Percentiles rank a stretch among this genome's conserved stretches.
These are phyloP conservation scores for Paragorgia papillata DNA, from an alignment of 92 coral and sea anemone genomes.

Conservation along the genomic window DNA sequence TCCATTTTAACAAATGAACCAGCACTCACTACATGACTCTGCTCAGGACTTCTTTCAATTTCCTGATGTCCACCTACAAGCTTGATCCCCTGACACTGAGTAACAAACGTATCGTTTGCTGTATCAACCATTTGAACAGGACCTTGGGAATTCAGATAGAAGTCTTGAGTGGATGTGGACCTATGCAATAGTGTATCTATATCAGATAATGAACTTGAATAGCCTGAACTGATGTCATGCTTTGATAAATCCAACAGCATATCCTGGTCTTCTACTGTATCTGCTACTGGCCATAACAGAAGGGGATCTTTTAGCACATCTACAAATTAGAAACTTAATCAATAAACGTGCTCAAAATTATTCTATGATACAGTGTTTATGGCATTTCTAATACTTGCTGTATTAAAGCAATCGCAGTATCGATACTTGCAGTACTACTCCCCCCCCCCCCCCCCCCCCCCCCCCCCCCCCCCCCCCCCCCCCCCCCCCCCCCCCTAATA, in stretches of 20 bases:
- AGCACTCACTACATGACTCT: neutral
- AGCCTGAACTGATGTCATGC: neutral
- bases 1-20: neutral
- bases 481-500: too few species aligned
- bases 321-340: neutral
- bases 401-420: too few species aligned
- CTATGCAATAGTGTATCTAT: neutral
- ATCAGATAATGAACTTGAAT: neutral
- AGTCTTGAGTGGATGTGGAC: neutral
- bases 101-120: neutral
- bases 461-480: too few species aligned
- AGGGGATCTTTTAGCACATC: constrained; percentile 4
- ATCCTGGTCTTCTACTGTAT: neutral
- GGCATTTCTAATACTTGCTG: too few species aligned
- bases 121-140: neutral
- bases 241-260: neutral
- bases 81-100: neutral
- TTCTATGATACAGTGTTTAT: too few species aligned
- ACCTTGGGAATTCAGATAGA: neutral
- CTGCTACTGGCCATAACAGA: neutral
- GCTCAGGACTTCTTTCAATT: neutral
- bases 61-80: neutral
- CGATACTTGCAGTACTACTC: too few species aligned
- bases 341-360: too few species aligned
- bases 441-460: too few species aligned